Percentiles rank a stretch among this genome's conserved stretches.
Conservation (phyloP, 2,888 invertebrate species). For the Meiosimyza platycephala region DNA sequence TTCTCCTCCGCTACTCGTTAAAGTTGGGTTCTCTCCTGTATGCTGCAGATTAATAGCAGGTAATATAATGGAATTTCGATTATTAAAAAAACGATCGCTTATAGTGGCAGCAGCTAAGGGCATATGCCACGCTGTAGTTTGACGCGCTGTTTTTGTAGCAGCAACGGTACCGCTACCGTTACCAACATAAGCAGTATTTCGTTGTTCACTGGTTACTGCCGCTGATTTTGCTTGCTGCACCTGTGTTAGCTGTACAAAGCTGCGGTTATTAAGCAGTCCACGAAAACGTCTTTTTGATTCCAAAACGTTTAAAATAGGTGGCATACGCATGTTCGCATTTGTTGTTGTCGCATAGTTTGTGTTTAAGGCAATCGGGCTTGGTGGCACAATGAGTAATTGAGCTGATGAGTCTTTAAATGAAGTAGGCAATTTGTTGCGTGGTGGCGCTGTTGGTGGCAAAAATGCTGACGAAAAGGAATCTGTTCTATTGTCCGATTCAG, state of each 20-base stretch:
- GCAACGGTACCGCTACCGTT: no score
- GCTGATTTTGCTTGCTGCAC: constrained; percentile 60
- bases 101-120: constrained; percentile 49
- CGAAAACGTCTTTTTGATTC: constrained; percentile 60
- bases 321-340: constrained; percentile 57
- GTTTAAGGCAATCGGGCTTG: constrained; percentile 42
- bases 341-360: constrained; percentile 44
- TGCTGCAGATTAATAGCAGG: constrained; percentile 57
- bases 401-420: constrained; percentile 31
- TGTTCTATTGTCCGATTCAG: constrained; percentile 3
- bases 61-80: constrained; percentile 59
- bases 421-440: neutral
- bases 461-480: constrained; percentile 36
- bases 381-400: constrained; percentile 31
- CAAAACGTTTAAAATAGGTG: constrained; percentile 63
- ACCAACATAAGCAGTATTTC: no score
- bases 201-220: constrained; percentile 44
- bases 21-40: constrained; percentile 28
- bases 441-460: constrained; percentile 34
- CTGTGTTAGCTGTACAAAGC: constrained; percentile 63
- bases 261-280: constrained; percentile 55
- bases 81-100: constrained; percentile 55
- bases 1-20: constrained; percentile 9
- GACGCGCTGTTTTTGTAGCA: neutral
- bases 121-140: constrained; percentile 54